These are phyloP conservation scores for Tuberolachnus salignus DNA, from an alignment of 2,888 invertebrate species.

Conservation along the genomic window DNA sequence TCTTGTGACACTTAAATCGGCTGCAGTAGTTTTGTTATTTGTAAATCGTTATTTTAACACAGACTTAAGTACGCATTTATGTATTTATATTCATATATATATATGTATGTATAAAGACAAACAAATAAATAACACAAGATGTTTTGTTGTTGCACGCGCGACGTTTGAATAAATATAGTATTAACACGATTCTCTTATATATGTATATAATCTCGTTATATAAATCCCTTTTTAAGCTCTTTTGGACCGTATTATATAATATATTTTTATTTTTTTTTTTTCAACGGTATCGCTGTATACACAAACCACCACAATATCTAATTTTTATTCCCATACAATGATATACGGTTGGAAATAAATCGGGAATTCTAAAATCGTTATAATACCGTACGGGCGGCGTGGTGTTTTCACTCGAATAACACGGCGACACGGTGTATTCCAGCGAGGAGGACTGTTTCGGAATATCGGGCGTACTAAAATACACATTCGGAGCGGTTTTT, in stretches of 20 bases:
- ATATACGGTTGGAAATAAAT: too few relatives aligned
- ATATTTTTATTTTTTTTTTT: too few relatives aligned
- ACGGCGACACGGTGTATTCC: too few relatives aligned
- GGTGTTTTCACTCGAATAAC: too few relatives aligned
- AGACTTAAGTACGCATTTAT: not conserved
- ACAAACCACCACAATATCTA: too few relatives aligned
- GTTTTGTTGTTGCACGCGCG: conserved; percentile 10
- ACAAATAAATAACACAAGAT: conserved; percentile 31
- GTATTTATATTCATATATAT: not conserved
- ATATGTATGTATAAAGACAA: not conserved
- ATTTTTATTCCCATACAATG: too few relatives aligned
- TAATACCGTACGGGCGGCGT: too few relatives aligned
- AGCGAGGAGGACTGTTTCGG: too few relatives aligned
- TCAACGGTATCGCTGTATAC: conserved; percentile 4
- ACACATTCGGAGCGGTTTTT: too few relatives aligned
- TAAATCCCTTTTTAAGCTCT: conserved; percentile 15
- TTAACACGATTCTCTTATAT: conserved; percentile 7
- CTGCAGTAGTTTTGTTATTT: conserved; percentile 32
- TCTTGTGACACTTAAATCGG: conserved; percentile 27
- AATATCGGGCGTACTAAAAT: too few relatives aligned
- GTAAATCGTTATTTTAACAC: conserved; percentile 26
- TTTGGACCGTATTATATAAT: conserved; percentile 10
- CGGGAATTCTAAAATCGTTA: too few relatives aligned
- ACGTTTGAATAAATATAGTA: conserved; percentile 25
- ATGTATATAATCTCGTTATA: not conserved